Evolutionary conservation across 1,140 invertebrate genomes (phyloP), one percentile per base, ranked within the genome.

Genomic region (Leguminivora glycinivorella): DNA sequence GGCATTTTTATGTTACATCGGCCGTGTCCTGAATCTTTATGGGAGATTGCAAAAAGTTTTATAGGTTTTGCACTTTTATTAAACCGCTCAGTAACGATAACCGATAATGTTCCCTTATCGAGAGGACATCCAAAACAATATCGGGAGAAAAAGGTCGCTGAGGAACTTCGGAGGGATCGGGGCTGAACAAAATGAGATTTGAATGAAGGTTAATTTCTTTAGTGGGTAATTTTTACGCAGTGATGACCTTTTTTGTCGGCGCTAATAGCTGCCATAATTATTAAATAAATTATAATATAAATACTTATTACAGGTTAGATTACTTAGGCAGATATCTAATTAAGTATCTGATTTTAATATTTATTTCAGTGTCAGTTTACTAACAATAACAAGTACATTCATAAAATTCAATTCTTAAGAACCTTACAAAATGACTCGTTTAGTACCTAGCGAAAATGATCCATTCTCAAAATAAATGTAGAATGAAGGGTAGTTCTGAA

Each of bases 1-100:
- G 68, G 69, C 70, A 71, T 81, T 85, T 83, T 81, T 85, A 82
- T 80, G 66, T 75, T 75, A 63, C 78, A 67, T 69, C 67, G 72
- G 69, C 78, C 80, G 80, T 82, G 81, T 70, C 68, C 52, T 68
- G 77, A 79, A 79, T 79, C 71, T 72, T 72, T 73, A 74, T 56
- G 66, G 56, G 67, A 73, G 40, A 68, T 67, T 72, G 68, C 56
- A 38, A 71, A 73, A 76, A 71, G 70, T 72, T 74, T 73, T 70
- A 26, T 56, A 70, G 69, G 31, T 74, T 70, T 47, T 70, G 34
- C 69, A 70, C 67, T 56, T 70, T 67, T 70, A 70, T 68, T 52
- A 56, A 56, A 56, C 38, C 70, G 66, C 68, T 69, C 56, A 43
- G 38, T 74, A 68, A 63, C 69, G 69, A 63, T 63, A 63, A 63